A percentile compares a stretch with the other conserved stretches of the same genome.
Conservation (phyloP, 2,888 invertebrate species). For the Agrypnus murinus region DNA sequence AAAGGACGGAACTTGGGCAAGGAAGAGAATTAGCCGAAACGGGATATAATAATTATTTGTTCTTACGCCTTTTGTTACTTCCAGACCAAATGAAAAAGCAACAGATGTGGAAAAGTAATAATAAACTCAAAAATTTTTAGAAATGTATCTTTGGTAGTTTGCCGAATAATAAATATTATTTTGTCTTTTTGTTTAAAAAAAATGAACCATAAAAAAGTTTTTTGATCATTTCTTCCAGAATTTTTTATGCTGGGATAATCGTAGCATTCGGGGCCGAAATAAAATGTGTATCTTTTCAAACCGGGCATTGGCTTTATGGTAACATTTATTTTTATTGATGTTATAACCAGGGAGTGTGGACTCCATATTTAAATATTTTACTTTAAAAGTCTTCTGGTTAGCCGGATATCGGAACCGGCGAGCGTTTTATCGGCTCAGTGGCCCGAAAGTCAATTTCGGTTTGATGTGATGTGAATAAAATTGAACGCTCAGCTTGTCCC, state of each 20-base stretch:
- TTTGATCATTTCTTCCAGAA: background rate
- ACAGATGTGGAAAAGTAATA: background rate
- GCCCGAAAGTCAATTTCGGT: conserved; percentile 70
- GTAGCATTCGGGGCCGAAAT: conserved; percentile 21
- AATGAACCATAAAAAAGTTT: conserved; percentile 6
- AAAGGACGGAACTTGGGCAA: conserved; percentile 29
- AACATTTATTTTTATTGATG: conserved; percentile 44
- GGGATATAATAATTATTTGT: conserved; percentile 26
- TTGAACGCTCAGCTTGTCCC: conserved; percentile 67
- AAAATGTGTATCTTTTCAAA: conserved; percentile 41
- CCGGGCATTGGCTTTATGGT: conserved; percentile 31
- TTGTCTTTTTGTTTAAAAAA: no score
- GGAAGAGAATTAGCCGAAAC: conserved; percentile 26
- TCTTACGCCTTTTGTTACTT: conserved; percentile 17
- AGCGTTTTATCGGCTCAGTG: conserved; percentile 69
- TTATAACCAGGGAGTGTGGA: conserved; percentile 40
- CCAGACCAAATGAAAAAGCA: background rate
- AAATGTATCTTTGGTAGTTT: no score
- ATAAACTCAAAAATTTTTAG: no score
- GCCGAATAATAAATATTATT: no score
- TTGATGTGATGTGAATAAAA: conserved; percentile 70
- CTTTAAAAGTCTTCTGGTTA: conserved; percentile 53
- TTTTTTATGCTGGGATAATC: conserved; percentile 11
- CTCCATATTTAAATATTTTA: conserved; percentile 52
- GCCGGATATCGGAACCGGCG: conserved; percentile 52